Conservation (phyloP, 2,113 vertebrate species). For the Osmerus mordax region DNA sequence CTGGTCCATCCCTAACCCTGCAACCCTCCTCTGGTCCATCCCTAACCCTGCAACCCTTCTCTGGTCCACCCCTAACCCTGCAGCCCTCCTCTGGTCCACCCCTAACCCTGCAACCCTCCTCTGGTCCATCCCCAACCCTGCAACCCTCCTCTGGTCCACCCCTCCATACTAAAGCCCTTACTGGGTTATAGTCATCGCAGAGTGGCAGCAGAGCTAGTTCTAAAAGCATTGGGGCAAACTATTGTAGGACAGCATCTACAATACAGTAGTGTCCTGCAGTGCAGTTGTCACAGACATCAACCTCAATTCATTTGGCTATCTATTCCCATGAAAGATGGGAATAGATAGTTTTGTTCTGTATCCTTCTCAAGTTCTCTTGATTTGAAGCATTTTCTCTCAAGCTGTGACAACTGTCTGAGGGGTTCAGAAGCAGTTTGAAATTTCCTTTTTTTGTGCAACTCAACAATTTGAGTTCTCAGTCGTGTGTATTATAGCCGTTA, state of each 20-base stretch:
- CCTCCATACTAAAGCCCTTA: not conserved
- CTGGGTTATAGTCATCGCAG: too few species aligned
- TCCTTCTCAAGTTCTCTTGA: too few species aligned
- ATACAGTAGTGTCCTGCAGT: too few species aligned
- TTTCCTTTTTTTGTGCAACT: too few species aligned
- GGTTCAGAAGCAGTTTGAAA: not conserved
- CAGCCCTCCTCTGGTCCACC: not conserved
- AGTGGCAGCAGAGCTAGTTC: too few species aligned
- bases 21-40: not conserved
- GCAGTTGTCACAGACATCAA: constrained; percentile 1
- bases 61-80: not conserved
- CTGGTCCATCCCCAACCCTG: not conserved
- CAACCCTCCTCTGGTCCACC: constrained; percentile 7
- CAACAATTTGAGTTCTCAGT: not conserved
- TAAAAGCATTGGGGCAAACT: too few species aligned
- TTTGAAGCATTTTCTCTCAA: not conserved
- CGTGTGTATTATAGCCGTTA: not conserved
- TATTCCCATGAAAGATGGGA: too few species aligned
- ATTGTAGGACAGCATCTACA: too few species aligned
- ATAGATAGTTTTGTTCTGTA: too few species aligned
- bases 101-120: not conserved
- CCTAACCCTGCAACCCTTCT: too few species aligned
- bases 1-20: not conserved
- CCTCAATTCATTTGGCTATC: not conserved
- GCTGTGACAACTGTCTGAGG: constrained; percentile 1